A percentile compares a stretch with the other conserved stretches of the same genome.
Evolutionary conservation across 2,888 invertebrate genomes (phyloP).

Genomic region (Eilema griseolum): DNA sequence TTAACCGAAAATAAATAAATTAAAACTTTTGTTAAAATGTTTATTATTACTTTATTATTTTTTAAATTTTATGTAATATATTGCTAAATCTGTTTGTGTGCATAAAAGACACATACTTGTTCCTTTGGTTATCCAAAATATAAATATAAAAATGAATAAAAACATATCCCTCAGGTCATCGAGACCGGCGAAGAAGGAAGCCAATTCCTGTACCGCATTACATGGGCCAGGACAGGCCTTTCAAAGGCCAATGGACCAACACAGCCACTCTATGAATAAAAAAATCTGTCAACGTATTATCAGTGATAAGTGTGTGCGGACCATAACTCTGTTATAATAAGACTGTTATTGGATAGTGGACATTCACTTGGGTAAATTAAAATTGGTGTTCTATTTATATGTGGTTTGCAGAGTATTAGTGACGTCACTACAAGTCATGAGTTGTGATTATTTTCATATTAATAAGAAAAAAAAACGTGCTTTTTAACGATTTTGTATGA

Average conservation of each 20-base stretch:
- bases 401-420: neutral
- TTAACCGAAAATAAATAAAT: too few relatives aligned
- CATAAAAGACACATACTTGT: too few relatives aligned
- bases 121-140: too few relatives aligned
- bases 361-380: neutral
- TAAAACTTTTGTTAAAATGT: too few relatives aligned
- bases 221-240: constrained; percentile 83
- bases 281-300: constrained; percentile 31
- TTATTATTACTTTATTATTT: too few relatives aligned
- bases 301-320: constrained; percentile 38
- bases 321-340: constrained; percentile 20
- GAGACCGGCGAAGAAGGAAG: constrained; percentile 88
- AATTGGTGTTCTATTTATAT: neutral
- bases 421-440: neutral
- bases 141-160: too few relatives aligned
- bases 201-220: constrained; percentile 88
- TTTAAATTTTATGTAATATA: too few relatives aligned
- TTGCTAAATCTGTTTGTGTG: too few relatives aligned
- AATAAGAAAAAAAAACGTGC: neutral
- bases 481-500: neutral
- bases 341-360: constrained; percentile 7
- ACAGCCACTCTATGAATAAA: constrained; percentile 80
- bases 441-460: neutral
- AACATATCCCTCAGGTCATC: constrained; percentile 73
- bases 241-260: constrained; percentile 61